phyloP scores from a whole-genome alignment of 2,113 vertebrate genomes.

The Natator depressus region DNA sequence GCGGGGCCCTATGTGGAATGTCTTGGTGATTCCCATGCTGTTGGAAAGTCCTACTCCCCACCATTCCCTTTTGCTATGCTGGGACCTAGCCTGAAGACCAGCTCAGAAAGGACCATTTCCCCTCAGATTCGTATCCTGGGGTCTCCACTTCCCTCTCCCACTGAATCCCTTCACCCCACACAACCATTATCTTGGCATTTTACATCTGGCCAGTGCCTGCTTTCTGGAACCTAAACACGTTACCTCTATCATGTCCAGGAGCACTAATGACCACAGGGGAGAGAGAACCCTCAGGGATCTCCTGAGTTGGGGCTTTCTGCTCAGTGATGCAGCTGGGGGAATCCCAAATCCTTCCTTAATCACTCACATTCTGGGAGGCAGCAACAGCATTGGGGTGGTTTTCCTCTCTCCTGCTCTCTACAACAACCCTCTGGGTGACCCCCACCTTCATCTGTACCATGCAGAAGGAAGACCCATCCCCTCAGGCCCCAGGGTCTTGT shows the following conservation, averaged over 20 bases:
- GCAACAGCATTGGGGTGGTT: neutral
- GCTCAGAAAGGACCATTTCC: neutral
- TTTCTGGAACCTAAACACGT: neutral
- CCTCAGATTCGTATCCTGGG: neutral
- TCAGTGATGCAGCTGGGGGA: neutral
- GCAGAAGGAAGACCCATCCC: rapidly evolving
- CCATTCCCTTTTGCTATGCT: neutral
- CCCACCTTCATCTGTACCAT: neutral
- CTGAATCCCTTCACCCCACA: neutral
- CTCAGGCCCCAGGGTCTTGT: neutral
- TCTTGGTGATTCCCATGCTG: neutral
- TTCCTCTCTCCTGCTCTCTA: neutral
- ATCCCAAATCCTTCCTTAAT: neutral
- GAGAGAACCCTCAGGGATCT: neutral
- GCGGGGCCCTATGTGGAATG: neutral
- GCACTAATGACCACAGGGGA: neutral
- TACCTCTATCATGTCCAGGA: neutral
- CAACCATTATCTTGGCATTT: neutral
- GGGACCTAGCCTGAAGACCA: neutral
- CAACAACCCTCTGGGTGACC: neutral
- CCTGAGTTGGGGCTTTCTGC: neutral
- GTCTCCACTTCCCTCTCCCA: neutral
- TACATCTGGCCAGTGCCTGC: neutral
- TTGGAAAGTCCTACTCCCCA: neutral
- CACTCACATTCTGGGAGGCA: neutral